Percentiles rank a stretch among this genome's conserved stretches.
Evolutionary conservation across 2,888 invertebrate species (phyloP).

Genomic region (Orthosia gracilis): DNA sequence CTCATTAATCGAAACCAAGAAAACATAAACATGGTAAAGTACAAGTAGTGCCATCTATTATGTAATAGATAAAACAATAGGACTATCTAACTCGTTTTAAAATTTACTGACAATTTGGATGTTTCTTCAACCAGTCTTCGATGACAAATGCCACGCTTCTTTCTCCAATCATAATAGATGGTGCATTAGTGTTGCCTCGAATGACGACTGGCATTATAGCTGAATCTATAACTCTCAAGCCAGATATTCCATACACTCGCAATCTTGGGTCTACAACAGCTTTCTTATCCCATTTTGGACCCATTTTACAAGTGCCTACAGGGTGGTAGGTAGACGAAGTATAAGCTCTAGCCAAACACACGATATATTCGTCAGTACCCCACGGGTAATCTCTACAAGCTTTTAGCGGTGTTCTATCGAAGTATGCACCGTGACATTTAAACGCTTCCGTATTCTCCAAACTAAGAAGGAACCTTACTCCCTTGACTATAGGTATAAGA

Average conservation of each 20-base stretch:
- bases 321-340: slow-evolving; percentile 88
- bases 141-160: slow-evolving; percentile 76
- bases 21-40: slow-evolving; percentile 15
- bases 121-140: slow-evolving; percentile 73
- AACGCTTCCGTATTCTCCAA: slow-evolving; percentile 91
- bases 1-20: slow-evolving; percentile 17
- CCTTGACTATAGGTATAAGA: slow-evolving; percentile 90
- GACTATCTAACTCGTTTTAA: background rate
- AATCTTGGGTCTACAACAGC: slow-evolving; percentile 94
- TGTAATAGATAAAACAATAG: slow-evolving; percentile 29
- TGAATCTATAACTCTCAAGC: slow-evolving; percentile 94
- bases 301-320: slow-evolving; percentile 87
- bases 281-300: slow-evolving; percentile 88
- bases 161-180: slow-evolving; percentile 95
- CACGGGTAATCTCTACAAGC: slow-evolving; percentile 91
- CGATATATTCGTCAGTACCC: slow-evolving; percentile 92
- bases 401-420: slow-evolving; percentile 89
- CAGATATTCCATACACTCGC: slow-evolving; percentile 91
- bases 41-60: slow-evolving; percentile 39
- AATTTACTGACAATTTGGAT: background rate
- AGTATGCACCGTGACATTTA: slow-evolving; percentile 88
- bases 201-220: slow-evolving; percentile 95
- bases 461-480: slow-evolving; percentile 90
- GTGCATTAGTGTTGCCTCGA: slow-evolving; percentile 95
- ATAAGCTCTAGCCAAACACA: slow-evolving; percentile 92